Percentiles rank a stretch among this genome's conserved stretches.
Evolutionary conservation across 2,888 invertebrate genomes (phyloP).

Genomic region (Drosophila merina): DNA sequence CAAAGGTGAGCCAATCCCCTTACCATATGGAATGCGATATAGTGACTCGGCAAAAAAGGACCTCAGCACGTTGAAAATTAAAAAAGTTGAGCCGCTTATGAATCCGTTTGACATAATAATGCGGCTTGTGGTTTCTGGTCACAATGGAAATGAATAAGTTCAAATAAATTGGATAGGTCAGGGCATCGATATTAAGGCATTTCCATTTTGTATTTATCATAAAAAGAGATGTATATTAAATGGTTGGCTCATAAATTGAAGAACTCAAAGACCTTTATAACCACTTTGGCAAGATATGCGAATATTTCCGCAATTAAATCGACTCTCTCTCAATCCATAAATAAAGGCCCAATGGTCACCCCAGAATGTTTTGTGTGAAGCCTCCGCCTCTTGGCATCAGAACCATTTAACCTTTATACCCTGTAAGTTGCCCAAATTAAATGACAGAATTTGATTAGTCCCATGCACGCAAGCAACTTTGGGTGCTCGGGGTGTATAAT

Average conservation of each 20-base stretch:
- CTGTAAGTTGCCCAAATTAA: constrained; percentile 55
- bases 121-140: neutral
- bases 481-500: constrained; percentile 32
- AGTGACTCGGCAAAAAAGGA: constrained; percentile 17
- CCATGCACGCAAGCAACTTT: constrained; percentile 59
- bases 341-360: constrained; percentile 31
- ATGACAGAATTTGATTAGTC: constrained; percentile 67
- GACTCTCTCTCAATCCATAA: constrained; percentile 6
- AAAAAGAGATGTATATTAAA: neutral
- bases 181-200: neutral
- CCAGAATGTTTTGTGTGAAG: constrained; percentile 13
- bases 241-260: neutral
- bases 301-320: neutral
- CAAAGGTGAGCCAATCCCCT: constrained; percentile 59
- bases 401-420: constrained; percentile 61
- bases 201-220: neutral
- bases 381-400: constrained; percentile 26
- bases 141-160: constrained; percentile 13
- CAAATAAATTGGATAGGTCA: neutral
- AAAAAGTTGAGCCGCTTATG: constrained; percentile 38
- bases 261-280: neutral
- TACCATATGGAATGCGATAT: constrained; percentile 27
- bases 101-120: constrained; percentile 16
- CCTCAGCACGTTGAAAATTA: constrained; percentile 48
- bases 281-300: constrained; percentile 5